A percentile compares a stretch with the other conserved stretches of the same genome.
These are phyloP conservation scores for Sylvilagus bachmani DNA, from an alignment of 2,113 vertebrate genomes.

Conservation along the genomic window DNA sequence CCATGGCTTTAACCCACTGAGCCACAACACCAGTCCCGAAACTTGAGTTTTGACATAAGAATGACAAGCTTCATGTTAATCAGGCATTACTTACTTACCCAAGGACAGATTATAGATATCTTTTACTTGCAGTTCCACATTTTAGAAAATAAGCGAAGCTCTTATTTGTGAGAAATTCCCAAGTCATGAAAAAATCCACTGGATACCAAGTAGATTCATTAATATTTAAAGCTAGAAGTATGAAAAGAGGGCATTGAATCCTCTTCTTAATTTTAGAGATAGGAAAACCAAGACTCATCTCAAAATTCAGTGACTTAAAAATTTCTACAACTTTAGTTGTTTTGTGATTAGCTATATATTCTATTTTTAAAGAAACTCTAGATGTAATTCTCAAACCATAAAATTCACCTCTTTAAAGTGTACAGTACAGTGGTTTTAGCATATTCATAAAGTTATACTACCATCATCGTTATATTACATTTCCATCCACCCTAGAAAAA, in stretches of 20 bases:
- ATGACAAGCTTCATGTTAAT: neutral
- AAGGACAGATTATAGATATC: neutral
- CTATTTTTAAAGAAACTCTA: constrained; percentile 25
- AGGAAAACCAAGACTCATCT: constrained; percentile 9
- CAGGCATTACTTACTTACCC: neutral
- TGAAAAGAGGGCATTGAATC: constrained; percentile 18
- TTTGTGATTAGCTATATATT: neutral
- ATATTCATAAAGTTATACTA: neutral
- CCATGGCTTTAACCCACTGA: too few relatives aligned
- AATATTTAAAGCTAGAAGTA: constrained; percentile 18
- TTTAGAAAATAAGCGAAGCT: neutral
- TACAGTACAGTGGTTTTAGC: neutral
- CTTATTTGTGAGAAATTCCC: constrained; percentile 13
- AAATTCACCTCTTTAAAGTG: constrained; percentile 27
- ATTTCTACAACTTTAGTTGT: neutral
- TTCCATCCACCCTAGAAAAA: neutral
- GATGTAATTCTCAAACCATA: neutral
- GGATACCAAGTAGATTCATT: neutral
- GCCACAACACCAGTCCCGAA: too few relatives aligned
- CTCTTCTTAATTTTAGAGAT: constrained; percentile 37
- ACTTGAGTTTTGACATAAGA: too few relatives aligned
- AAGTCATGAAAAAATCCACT: neutral
- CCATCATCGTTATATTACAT: neutral
- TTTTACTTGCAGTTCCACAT: neutral
- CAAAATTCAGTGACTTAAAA: constrained; percentile 59